Evolutionary conservation across 2,797 vertebrate species (phyloP).

Genomic region (Prunella strophiata): DNA sequence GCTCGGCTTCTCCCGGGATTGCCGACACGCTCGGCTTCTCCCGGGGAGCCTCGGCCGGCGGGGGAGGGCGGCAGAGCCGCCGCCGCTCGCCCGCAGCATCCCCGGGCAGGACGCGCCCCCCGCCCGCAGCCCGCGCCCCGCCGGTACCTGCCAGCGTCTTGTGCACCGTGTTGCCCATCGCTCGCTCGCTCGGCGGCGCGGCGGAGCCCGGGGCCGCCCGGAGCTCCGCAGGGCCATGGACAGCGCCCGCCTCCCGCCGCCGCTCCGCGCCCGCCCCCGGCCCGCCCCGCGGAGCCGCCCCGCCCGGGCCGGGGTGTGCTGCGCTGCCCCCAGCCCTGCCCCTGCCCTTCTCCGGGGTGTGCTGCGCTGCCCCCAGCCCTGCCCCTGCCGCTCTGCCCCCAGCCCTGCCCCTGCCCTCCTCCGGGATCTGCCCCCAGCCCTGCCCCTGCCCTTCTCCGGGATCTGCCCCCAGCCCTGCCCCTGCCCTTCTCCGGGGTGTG

Average conservation of each 20-base stretch:
- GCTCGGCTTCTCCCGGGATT: background rate
- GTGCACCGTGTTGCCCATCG: conserved; percentile 76
- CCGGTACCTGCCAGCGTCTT: conserved; percentile 72
- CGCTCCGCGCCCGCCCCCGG: background rate
- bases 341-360: too few relatives aligned
- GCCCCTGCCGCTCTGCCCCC: too few relatives aligned
- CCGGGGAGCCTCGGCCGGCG: background rate
- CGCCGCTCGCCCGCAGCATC: background rate
- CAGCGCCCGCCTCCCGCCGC: conserved; percentile 4
- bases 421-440: too few relatives aligned
- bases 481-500: too few relatives aligned
- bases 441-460: too few relatives aligned
- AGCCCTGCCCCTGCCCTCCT: too few relatives aligned
- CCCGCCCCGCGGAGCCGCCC: background rate
- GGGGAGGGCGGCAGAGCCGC: background rate
- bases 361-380: too few relatives aligned
- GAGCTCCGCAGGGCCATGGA: conserved; percentile 64
- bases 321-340: too few relatives aligned
- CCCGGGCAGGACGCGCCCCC: background rate
- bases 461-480: too few relatives aligned
- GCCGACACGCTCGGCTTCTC: background rate
- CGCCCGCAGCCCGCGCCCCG: background rate
- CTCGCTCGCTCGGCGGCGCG: conserved; percentile 48
- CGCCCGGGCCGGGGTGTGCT: background rate
- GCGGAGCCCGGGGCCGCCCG: conserved; percentile 40